These are phyloP conservation scores for Columba guinea DNA, from an alignment of 2,797 vertebrate species.

Conservation along the genomic window DNA sequence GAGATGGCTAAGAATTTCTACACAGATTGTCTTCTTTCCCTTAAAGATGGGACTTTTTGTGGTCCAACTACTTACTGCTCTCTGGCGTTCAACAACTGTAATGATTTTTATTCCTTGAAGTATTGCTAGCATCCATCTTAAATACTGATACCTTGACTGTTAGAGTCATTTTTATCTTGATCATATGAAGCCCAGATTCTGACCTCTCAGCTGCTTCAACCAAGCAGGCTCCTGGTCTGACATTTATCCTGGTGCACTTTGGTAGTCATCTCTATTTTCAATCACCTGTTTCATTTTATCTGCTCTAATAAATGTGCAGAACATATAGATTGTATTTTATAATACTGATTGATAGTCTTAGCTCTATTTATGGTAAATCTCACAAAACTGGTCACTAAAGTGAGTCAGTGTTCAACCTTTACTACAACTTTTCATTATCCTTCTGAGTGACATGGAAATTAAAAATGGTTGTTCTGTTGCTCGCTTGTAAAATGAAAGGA, in stretches of 20 bases:
- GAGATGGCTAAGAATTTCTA: conserved; percentile 26
- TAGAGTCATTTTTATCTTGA: neutral
- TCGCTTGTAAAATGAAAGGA: neutral
- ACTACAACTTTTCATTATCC: neutral
- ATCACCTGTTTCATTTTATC: neutral
- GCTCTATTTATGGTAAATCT: neutral
- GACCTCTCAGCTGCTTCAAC: neutral
- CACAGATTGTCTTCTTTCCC: neutral
- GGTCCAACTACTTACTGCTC: neutral
- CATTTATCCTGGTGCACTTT: neutral
- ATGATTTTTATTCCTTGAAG: conserved; percentile 21
- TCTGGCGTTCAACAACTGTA: conserved; percentile 25
- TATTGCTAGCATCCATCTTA: conserved; percentile 22
- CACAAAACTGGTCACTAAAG: neutral
- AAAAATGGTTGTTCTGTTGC: neutral
- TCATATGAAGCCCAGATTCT: neutral
- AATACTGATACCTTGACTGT: neutral
- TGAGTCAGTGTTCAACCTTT: neutral
- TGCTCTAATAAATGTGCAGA: neutral
- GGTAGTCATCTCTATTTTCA: neutral
- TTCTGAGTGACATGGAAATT: neutral
- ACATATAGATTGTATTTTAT: neutral
- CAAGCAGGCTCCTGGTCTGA: neutral
- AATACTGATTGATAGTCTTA: neutral
- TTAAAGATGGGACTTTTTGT: neutral